These are phyloP conservation scores for Papilio demoleus DNA, from an alignment of 2,888 invertebrate species.

Conservation along the genomic window DNA sequence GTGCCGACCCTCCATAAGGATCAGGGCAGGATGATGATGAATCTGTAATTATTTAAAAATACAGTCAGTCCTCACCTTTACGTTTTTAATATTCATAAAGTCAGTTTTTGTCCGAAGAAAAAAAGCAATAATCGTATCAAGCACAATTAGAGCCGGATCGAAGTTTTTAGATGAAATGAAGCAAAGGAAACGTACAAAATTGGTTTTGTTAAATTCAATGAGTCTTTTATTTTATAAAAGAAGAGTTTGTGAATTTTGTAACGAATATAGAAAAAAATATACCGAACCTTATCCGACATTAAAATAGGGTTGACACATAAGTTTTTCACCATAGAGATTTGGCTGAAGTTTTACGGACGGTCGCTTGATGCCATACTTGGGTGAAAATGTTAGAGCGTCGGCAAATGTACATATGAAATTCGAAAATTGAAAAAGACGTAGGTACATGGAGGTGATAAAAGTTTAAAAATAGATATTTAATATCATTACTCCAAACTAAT, in stretches of 20 bases:
- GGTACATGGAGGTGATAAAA: no score
- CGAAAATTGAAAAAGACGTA: no score
- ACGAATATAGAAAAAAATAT: background rate
- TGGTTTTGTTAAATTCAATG: constrained; percentile 4
- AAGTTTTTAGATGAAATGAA: constrained; percentile 12
- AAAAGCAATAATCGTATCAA: constrained; percentile 30
- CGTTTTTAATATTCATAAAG: constrained; percentile 33
- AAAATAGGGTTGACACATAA: no score
- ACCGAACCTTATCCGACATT: no score
- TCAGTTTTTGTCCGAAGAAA: constrained; percentile 8
- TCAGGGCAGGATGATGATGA: no score
- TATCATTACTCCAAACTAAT: no score
- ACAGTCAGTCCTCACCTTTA: background rate
- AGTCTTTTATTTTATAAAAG: background rate
- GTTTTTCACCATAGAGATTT: no score
- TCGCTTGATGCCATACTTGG: no score
- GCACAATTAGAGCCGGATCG: constrained; percentile 29
- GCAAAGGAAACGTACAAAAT: constrained; percentile 2
- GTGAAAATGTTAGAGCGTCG: no score
- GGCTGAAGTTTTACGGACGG: no score
- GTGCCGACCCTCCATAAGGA: background rate
- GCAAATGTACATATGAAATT: no score
- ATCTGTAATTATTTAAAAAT: background rate
- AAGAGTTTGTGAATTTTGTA: background rate
- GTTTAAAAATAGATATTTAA: no score